Evolutionary conservation across 2,113 vertebrate species (phyloP).

Genomic region (Peromyscus maniculatus): DNA sequence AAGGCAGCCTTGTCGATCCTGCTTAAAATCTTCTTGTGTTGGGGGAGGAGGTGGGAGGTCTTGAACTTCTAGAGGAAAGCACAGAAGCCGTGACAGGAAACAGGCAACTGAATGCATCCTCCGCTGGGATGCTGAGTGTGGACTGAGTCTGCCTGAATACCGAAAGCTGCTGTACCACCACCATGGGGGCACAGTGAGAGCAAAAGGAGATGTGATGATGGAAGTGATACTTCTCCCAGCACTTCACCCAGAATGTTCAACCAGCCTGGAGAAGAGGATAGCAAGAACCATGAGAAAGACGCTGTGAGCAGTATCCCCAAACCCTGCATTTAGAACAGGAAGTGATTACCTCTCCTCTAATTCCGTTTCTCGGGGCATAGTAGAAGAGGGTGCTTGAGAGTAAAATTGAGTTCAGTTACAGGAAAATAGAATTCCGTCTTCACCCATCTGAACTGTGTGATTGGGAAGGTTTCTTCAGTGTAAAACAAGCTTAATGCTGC

Average conservation of each 20-base stretch:
- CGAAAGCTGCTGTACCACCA: fast-evolving
- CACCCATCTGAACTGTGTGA: background rate
- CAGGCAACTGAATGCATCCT: background rate
- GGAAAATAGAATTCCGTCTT: slow-evolving; percentile 35
- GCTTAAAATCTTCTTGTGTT: fast-evolving
- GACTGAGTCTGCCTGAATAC: background rate
- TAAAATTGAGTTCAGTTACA: slow-evolving; percentile 44
- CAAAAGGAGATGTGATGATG: too few species aligned
- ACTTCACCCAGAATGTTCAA: background rate
- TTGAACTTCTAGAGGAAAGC: background rate
- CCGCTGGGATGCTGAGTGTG: fast-evolving
- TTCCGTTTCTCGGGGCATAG: background rate
- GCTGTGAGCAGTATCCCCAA: background rate
- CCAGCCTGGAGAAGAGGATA: background rate
- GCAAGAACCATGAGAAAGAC: background rate
- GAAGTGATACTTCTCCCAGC: background rate
- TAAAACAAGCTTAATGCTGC: background rate
- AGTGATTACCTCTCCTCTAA: background rate
- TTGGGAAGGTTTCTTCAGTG: background rate
- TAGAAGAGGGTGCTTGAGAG: slow-evolving; percentile 17
- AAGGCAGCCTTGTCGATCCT: background rate
- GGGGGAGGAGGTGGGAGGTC: background rate
- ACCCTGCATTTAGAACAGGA: background rate
- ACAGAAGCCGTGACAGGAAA: background rate
- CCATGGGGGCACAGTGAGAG: too few species aligned